These are phyloP conservation scores for Drosophila rufa DNA, from an alignment of 1,140 invertebrate genomes.

Conservation along the genomic window DNA sequence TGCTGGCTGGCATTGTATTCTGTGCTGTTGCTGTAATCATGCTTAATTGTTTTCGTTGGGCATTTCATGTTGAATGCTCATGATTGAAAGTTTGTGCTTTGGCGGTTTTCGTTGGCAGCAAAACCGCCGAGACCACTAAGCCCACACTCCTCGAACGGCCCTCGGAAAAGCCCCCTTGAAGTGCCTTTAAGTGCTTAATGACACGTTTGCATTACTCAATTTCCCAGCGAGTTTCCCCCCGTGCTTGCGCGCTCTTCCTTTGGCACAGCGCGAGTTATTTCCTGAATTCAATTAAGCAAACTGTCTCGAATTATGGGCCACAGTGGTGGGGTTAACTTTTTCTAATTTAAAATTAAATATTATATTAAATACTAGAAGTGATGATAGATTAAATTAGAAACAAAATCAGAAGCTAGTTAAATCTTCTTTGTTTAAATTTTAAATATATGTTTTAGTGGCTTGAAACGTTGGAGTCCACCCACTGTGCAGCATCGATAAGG, in stretches of 20 bases:
- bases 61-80: constrained; percentile 73
- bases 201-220: constrained; percentile 78
- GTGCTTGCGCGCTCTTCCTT: constrained; percentile 5
- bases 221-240: constrained; percentile 39
- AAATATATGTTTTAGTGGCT: neutral
- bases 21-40: constrained; percentile 70
- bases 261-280: constrained; percentile 49
- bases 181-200: constrained; percentile 78
- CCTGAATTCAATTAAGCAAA: constrained; percentile 77
- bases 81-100: constrained; percentile 81
- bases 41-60: constrained; percentile 79
- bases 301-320: constrained; percentile 60
- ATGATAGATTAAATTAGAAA: too few species aligned
- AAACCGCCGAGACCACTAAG: constrained; percentile 56
- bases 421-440: neutral
- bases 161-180: constrained; percentile 30
- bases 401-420: too few species aligned
- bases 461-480: neutral
- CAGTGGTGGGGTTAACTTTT: neutral
- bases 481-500: constrained; percentile 3
- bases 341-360: too few species aligned
- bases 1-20: constrained; percentile 66
- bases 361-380: too few species aligned
- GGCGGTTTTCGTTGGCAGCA: constrained; percentile 61
- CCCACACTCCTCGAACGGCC: constrained; percentile 22